These are phyloP conservation scores for Rhynchomys soricoides DNA, from an alignment of 2,113 vertebrate species.

Conservation along the genomic window DNA sequence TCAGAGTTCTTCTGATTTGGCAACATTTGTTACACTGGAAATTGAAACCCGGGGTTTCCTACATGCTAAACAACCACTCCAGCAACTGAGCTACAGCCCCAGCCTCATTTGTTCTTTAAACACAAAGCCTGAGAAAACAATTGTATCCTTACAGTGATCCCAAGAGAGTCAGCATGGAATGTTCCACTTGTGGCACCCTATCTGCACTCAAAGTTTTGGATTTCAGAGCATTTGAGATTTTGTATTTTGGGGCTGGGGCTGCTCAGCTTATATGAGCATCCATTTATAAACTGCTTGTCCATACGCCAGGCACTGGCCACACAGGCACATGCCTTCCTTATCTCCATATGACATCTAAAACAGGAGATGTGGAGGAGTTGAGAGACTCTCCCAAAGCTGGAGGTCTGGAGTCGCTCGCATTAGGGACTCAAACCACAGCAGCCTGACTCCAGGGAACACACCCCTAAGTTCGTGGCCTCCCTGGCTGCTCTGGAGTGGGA, in stretches of 20 bases:
- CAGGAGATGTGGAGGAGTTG: not conserved
- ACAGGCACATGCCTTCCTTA: not conserved
- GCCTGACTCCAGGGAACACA: not conserved
- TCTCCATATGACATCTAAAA: not conserved
- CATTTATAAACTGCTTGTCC: not conserved
- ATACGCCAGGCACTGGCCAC: not conserved
- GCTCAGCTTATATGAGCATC: not conserved
- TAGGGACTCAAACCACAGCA: not conserved
- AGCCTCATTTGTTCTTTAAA: too few species aligned
- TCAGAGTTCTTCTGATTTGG: not conserved
- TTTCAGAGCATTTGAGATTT: not conserved
- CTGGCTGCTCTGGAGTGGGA: not conserved
- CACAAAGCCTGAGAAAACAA: not conserved
- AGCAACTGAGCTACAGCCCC: not conserved
- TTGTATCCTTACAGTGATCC: too few species aligned
- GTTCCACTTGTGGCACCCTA: not conserved
- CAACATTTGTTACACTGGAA: not conserved
- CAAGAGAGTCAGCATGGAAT: not conserved
- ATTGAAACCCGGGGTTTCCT: not conserved
- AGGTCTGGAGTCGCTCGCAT: not conserved
- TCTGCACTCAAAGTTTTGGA: not conserved
- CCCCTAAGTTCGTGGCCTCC: not conserved
- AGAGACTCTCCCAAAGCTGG: not conserved
- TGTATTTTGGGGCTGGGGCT: not conserved
- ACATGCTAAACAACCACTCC: not conserved